Conservation (phyloP, 2,113 vertebrate species). For the Alosa alosa region DNA sequence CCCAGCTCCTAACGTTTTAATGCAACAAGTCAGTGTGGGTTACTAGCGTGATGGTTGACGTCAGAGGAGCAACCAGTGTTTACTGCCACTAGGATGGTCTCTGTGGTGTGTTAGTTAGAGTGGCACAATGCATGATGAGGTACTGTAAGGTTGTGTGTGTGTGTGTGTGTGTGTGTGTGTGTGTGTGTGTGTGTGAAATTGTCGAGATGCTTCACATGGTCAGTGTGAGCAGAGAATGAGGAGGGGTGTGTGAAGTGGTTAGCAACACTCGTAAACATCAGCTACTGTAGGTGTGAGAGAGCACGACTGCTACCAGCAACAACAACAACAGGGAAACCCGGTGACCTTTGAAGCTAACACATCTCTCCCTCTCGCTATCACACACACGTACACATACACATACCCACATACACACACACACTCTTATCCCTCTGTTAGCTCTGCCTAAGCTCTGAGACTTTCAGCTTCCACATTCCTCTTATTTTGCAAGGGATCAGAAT, state of each 20-base stretch:
- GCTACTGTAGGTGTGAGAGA: constrained; percentile 27
- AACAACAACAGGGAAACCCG: background rate
- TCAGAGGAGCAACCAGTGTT: background rate
- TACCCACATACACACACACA: too few species aligned
- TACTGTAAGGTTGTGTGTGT: background rate
- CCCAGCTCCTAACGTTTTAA: constrained; percentile 31
- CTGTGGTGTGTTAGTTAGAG: background rate
- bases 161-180: constrained; percentile 25
- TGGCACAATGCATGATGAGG: background rate
- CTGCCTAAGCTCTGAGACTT: too few species aligned
- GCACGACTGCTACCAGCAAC: background rate
- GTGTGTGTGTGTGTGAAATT: constrained; percentile 38
- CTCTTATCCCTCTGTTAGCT: too few species aligned
- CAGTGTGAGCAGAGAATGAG: background rate
- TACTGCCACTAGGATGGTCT: background rate
- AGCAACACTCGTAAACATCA: constrained; percentile 34
- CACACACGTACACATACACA: too few species aligned
- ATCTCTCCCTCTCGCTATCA: background rate
- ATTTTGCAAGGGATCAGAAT: too few species aligned
- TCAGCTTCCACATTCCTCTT: too few species aligned
- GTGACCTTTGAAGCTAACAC: background rate
- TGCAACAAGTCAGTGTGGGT: constrained; percentile 22
- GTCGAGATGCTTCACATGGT: constrained; percentile 16
- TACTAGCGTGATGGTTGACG: background rate
- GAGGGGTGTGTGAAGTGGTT: background rate